Evolutionary conservation across 2,797 vertebrate genomes (phyloP), one percentile per base, ranked within the genome.

Genomic region (Characodon lateralis): DNA sequence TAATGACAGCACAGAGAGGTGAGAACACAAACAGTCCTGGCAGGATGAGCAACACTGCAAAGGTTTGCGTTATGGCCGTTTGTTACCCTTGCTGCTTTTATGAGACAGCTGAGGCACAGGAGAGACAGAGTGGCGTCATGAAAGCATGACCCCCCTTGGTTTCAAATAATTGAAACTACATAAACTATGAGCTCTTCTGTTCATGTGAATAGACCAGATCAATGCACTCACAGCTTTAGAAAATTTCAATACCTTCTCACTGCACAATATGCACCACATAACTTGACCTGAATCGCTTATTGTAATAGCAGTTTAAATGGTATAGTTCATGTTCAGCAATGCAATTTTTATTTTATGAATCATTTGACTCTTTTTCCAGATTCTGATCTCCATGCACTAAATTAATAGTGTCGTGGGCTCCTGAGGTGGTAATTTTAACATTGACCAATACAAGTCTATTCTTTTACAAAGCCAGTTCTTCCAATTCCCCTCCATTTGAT

Each of bases 1-100:
- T 80, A 31, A 87, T 72, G 71, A 53, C 77, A 79, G 74, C 56
- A 26, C 50, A 43, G 28, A 43, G 58, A 78, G 81, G 83, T 71
- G 72, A 79, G 73, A 76, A 79, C 71, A 77, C 59, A 65, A 78
- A 79, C 66, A 31, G 72, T 78, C 48, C 63, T 70, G 77, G 53
- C 69, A 76, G 70, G 61, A 78, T 50, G 56, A 75, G 56, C 9
- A 65, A 41, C 69, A 22, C 71, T 63, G 39, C 24, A 65, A 61
- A 77, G 46, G 79, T 26, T 55, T 10, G 46, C 35, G 61, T 70
- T 77, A 71, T 56, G 41, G 31, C 35, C 8, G 24, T 26, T 76
- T 79, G 58, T 59, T 2, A 46, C 0, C 13, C 24, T 72, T 35
- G 55, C 13, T 71, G 39, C 22, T 74, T 77, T 79, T 56, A 63